Base-by-base conservation (phyloP, 2,888 invertebrate genomes). In the Timema podura region DNA sequence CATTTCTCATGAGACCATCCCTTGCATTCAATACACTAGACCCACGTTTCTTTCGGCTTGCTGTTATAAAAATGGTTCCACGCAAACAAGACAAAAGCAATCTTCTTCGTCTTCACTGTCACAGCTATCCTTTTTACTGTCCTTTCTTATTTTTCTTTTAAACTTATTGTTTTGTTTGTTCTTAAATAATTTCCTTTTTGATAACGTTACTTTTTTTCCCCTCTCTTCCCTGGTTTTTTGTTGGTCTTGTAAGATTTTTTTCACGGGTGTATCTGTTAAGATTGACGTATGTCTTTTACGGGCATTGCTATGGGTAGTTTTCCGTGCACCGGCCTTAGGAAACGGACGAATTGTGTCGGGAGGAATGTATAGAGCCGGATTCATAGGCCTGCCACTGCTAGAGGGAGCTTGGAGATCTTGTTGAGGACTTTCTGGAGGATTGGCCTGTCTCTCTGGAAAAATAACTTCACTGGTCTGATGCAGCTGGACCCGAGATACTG, bases 1-100 rank as follows among this genome's bases (percentile, higher is more conserved):
- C 59, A 59, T 59, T 59, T 59, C 30, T 59, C 59, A 59, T 59
- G 59, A 59, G 59, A 59, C 59, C 59, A 59, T 15, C 59, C 59
- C 59, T 59, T 15, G 59, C 59, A 59, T 11, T 59, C 59, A 44
- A 15, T 44, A 16, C 59, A 59, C 16, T 59, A 11, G 59, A 59
- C 59, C 8, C 59, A 59, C 59, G 59, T 59, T 59, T 59, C 59
- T 6, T 59, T 5, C 5, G 59, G 59, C 59, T 59, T 59, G 44
- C 59, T 59, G 16, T 16, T 59, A 16, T 16, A 59, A n/a, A 59
- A 9, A 59, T 59, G 6, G 16, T 44, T 59, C 59, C 9, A 15
- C 44, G 59, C 59, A 59, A 44, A 15, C 59, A 9, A 59, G 59
- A 44, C 59, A 59, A 16, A 5, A 59, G 44, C 59, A 59, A 5